Percentiles rank a stretch among this genome's conserved stretches.
Conservation (phyloP, 2,113 vertebrate genomes). For the Sebastes schlegelii region DNA sequence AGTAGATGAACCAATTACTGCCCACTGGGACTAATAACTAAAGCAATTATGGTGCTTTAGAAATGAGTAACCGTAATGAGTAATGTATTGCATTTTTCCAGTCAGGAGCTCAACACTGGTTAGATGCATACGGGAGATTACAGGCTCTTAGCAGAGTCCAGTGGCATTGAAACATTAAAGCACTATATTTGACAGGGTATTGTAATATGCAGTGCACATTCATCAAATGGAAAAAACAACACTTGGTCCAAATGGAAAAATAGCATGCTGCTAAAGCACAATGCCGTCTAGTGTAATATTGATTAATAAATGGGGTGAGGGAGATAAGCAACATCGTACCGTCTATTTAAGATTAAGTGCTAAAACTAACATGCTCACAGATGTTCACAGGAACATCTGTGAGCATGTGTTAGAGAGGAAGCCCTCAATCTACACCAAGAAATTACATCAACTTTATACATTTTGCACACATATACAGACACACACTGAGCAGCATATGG, state of each 20-base stretch:
- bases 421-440: constrained; percentile 54
- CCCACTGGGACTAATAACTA: constrained; percentile 54
- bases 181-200: constrained; percentile 62
- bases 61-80: constrained; percentile 73
- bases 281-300: constrained; percentile 47
- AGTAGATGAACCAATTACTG: constrained; percentile 57
- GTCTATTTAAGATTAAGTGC: constrained; percentile 32
- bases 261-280: constrained; percentile 54
- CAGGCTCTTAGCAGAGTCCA: constrained; percentile 61
- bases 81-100: constrained; percentile 68
- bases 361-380: neutral
- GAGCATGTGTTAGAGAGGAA: constrained; percentile 28
- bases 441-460: constrained; percentile 40
- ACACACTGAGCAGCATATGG: constrained; percentile 16
- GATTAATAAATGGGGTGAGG: constrained; percentile 64
- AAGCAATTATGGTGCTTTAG: constrained; percentile 52
- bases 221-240: constrained; percentile 59
- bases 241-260: constrained; percentile 64
- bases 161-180: constrained; percentile 67
- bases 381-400: constrained; percentile 7
- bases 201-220: constrained; percentile 53
- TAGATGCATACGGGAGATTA: constrained; percentile 69
- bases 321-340: constrained; percentile 45
- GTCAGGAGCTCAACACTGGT: constrained; percentile 38
- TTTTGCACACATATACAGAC: constrained; percentile 4